Conservation (phyloP, 1,140 invertebrate species). For the Drosophila subpulchrella region DNA sequence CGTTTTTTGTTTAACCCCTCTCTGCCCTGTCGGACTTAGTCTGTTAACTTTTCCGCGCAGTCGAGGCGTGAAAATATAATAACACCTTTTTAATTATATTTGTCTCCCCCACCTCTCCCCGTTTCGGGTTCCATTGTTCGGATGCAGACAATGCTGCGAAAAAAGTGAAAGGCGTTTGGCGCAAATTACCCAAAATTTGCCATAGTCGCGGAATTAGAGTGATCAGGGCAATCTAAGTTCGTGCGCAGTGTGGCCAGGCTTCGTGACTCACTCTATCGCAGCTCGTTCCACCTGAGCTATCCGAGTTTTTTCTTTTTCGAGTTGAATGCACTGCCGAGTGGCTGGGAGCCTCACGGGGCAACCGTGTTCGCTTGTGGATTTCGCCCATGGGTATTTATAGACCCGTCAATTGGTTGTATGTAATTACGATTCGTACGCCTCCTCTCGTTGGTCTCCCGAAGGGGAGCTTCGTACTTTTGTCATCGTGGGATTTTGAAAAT, state of each 20-base stretch:
- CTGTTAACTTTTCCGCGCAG: constrained; percentile 62
- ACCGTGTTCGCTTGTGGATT: constrained; percentile 7
- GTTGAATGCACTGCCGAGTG: constrained; percentile 54
- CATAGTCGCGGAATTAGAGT: constrained; percentile 67
- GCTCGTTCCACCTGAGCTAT: not conserved
- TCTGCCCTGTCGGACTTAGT: constrained; percentile 37
- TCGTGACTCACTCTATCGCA: constrained; percentile 10
- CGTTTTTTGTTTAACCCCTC: constrained; percentile 43
- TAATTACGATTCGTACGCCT: constrained; percentile 11
- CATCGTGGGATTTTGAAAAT: not conserved
- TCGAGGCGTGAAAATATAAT: constrained; percentile 82
- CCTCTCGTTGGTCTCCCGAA: not conserved
- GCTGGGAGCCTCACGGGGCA: constrained; percentile 8
- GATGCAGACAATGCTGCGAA: constrained; percentile 8
- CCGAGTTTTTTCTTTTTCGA: constrained; percentile 4
- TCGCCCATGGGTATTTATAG: constrained; percentile 13
- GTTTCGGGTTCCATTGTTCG: not conserved
- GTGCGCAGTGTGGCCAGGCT: constrained; percentile 29
- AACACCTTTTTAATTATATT: constrained; percentile 79
- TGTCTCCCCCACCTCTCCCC: constrained; percentile 8
- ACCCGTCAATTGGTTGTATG: constrained; percentile 9
- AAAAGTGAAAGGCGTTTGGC: constrained; percentile 66
- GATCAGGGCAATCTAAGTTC: constrained; percentile 51
- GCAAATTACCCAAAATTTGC: constrained; percentile 71
- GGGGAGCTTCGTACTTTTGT: not conserved